These are phyloP conservation scores for Caenorhabditis virilis DNA, from an alignment of 2,888 invertebrate species.

Conservation along the genomic window DNA sequence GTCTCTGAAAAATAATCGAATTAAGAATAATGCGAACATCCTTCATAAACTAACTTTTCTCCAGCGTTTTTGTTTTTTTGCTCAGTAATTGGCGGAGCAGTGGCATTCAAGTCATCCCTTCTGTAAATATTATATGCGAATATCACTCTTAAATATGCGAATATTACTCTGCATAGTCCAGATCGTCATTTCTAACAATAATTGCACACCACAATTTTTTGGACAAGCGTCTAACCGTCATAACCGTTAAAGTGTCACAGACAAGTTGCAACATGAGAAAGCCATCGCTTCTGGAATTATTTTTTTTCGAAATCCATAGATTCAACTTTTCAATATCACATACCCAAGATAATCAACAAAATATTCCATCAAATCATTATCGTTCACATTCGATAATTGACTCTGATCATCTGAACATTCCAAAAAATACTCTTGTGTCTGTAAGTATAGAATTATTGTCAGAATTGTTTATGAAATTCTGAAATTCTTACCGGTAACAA, in stretches of 20 bases:
- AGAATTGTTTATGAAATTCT: no score
- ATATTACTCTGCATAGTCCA: no score
- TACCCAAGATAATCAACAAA: slow-evolving; percentile 30
- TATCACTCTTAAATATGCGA: no score
- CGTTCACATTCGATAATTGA: not conserved
- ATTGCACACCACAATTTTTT: slow-evolving; percentile 1
- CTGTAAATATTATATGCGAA: no score
- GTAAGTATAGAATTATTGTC: no score
- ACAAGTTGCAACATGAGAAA: slow-evolving; percentile 19
- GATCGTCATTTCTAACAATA: not conserved
- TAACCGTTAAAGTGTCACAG: slow-evolving; percentile 6
- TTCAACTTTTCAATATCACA: no score
- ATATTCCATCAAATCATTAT: slow-evolving; percentile 15
- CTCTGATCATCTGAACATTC: not conserved
- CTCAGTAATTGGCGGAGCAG: no score
- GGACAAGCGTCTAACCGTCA: not conserved
- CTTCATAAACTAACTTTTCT: no score
- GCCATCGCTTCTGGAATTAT: slow-evolving; percentile 18
- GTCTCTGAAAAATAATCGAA: no score
- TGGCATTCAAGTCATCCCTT: no score
- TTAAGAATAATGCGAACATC: no score
- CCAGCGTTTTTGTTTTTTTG: no score
- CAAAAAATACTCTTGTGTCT: slow-evolving; percentile 23
- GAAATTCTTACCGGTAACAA: slow-evolving; percentile 19
- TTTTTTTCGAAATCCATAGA: not conserved